Base-by-base conservation (phyloP, 2,113 vertebrate genomes). In the Salvelinus alpinus region DNA sequence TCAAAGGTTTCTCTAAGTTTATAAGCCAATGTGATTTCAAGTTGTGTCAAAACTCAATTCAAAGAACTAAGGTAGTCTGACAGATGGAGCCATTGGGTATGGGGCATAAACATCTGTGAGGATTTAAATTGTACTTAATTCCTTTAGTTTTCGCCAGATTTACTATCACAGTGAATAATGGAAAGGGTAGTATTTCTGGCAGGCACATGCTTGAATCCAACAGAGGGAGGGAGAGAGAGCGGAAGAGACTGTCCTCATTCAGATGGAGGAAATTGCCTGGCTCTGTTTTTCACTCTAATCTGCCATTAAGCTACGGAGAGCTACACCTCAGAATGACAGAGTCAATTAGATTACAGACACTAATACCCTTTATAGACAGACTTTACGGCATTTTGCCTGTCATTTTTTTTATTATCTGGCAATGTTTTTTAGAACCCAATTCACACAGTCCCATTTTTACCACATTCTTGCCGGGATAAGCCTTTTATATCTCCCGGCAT, bases 41-140 rank as follows among this genome's bases (percentile, higher is more conserved):
- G 12, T 64, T 64, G 62, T 64, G 62, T 64, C 62, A 64, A 64
- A 64, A 25, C 62, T 25, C 1, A 64, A 64, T 64, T 64, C 62
- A 64, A 24, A 64, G 62, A 64, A 13, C 12, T 24, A 25, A 25
- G 24, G 24, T 64, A 25, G 24, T 14, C 11, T 27, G 62, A 27
- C 62, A 64, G 62, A 25, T 64, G 22, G 9, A 2, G 38, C 38
- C 38, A 44, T 11, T 44, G 38, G 38, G 38, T 44, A 12, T 44
- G 38, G 38, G 9, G 38, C 2, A 44, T 44, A 44, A 44, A 44
- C 38, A 44, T 12, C 38, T 44, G 38, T 44, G 22, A 25, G 22
- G 62, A 64, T 64, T 64, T 64, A 11, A 44, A 44, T 44, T 44
- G 38, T 44, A 44, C 38, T 44, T 44, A 11, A 44, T 44, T 44